Evolutionary conservation across 2,888 invertebrate genomes (phyloP), one percentile per base, ranked within the genome.

Genomic region (Eupelmus urozonus): DNA sequence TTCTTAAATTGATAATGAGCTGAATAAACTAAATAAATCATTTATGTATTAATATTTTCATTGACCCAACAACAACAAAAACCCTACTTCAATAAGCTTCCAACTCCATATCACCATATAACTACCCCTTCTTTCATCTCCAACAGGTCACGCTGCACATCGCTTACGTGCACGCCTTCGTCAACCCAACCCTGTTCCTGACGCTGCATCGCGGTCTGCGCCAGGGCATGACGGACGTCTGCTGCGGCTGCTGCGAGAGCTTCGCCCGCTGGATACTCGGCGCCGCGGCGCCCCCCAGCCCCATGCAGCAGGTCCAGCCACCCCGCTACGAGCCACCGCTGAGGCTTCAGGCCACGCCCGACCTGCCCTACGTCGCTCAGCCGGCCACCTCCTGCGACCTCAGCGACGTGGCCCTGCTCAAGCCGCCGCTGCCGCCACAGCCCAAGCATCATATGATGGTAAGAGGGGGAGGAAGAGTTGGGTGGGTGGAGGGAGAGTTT

Each of bases 131-230:
- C n/a, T n/a, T n/a, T n/a, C n/a, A n/a, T n/a, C n/a, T n/a, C n/a
- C n/a, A n/a, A n/a, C 92, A 95, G 95, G 94, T 96, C 85, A 95
- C 95, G 67, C 92, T 96, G 84, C 96, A 96, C 92, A 95, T 96
- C 90, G 96, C 96, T 82, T 96, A 96, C 91, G 94, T 95, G 82
- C 96, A 96, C 90, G 95, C 96, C 45, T 95, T 96, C 85, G 95
- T 96, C 83, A 96, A 96, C 88, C 96, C 96, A 2, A 93, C 94
- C 49, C 91, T 96, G 82, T 95, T 96, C 90, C 92, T 96, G 89
- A 93, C 94, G 66, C 91, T 96, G 74, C 96, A 96, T 87, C 93
- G 94, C 42, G 95, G 95, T 1, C 91, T 96, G 79, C 92, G 95
- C 20, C 92, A 93, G 70, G 95, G 95, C 0, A 92, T 94, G 51